Percentiles rank a stretch among this genome's conserved stretches.
Evolutionary conservation across 1,140 invertebrate genomes (phyloP).

Genomic region (Zaprionus camerounensis): DNA sequence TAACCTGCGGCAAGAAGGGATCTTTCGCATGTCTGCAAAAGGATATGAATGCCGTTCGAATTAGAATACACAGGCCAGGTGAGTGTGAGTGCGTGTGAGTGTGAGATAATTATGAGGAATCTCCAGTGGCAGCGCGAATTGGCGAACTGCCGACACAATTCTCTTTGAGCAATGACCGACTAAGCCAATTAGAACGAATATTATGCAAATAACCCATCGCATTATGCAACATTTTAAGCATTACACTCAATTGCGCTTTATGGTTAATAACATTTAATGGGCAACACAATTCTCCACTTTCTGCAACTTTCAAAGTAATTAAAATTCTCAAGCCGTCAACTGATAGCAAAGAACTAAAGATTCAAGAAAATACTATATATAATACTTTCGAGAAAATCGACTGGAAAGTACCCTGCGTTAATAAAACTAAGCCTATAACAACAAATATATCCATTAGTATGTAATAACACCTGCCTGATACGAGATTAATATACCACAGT

Average conservation of each 20-base stretch:
- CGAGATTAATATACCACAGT: too few relatives aligned
- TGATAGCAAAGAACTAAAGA: slow-evolving; percentile 19
- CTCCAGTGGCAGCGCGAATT: slow-evolving; percentile 9
- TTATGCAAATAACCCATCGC: slow-evolving; percentile 65
- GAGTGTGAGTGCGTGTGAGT: slow-evolving; percentile 24
- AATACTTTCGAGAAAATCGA: neutral
- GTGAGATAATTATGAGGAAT: slow-evolving; percentile 65
- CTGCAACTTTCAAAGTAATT: slow-evolving; percentile 37
- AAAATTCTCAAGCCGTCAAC: neutral
- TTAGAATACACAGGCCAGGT: slow-evolving; percentile 53
- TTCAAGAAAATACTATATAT: neutral
- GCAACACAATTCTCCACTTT: slow-evolving; percentile 75
- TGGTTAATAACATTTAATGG: slow-evolving; percentile 78
- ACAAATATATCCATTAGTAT: too few relatives aligned
- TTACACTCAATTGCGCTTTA: slow-evolving; percentile 68
- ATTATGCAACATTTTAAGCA: slow-evolving; percentile 61
- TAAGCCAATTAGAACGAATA: slow-evolving; percentile 67
- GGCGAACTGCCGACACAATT: slow-evolving; percentile 26
- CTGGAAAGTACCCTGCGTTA: neutral
- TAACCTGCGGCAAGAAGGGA: slow-evolving; percentile 75
- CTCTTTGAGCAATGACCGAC: slow-evolving; percentile 65
- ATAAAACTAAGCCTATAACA: too few relatives aligned
- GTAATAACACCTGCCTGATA: too few relatives aligned
- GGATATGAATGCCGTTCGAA: slow-evolving; percentile 72
- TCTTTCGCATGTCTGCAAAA: slow-evolving; percentile 37